Conservation (phyloP, 2,797 vertebrate species). For the Poecile montanus region DNA sequence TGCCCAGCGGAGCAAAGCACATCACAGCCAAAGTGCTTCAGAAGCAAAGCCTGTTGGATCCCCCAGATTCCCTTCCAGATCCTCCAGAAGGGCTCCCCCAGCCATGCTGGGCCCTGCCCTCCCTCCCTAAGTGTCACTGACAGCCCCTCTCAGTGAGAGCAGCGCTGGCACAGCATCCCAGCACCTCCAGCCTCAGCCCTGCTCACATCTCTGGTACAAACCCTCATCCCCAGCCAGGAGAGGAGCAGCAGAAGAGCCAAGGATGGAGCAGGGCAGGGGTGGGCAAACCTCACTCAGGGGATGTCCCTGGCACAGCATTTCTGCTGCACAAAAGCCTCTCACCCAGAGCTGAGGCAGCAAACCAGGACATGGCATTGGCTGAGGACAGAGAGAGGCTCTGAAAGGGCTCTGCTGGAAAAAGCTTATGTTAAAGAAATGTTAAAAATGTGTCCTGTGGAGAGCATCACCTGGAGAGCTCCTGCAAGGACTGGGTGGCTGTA, state of each 20-base stretch:
- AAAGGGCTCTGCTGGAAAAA: not conserved
- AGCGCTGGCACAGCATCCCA: not conserved
- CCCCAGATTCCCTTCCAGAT: not conserved
- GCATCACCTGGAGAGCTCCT: not conserved
- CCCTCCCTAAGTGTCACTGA: not conserved
- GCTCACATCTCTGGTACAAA: accelerated
- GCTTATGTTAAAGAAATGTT: not conserved
- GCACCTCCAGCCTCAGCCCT: not conserved
- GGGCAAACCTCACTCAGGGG: not conserved
- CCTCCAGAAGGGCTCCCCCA: not conserved
- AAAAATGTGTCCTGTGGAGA: not conserved
- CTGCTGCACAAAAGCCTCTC: not conserved
- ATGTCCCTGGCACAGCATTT: not conserved
- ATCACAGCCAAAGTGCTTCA: not conserved
- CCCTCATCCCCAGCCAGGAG: not conserved
- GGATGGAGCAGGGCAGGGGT: not conserved
- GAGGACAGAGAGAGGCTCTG: not conserved
- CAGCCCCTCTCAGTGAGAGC: accelerated
- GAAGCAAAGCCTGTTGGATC: accelerated
- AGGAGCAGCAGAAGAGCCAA: not conserved
- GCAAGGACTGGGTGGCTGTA: not conserved
- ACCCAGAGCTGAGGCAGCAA: not conserved
- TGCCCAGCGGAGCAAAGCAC: not conserved
- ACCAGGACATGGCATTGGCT: not conserved
- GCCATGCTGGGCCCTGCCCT: not conserved